Evolutionary conservation across 2,888 invertebrate species (phyloP).

Genomic region (Acholoe squamosa): DNA sequence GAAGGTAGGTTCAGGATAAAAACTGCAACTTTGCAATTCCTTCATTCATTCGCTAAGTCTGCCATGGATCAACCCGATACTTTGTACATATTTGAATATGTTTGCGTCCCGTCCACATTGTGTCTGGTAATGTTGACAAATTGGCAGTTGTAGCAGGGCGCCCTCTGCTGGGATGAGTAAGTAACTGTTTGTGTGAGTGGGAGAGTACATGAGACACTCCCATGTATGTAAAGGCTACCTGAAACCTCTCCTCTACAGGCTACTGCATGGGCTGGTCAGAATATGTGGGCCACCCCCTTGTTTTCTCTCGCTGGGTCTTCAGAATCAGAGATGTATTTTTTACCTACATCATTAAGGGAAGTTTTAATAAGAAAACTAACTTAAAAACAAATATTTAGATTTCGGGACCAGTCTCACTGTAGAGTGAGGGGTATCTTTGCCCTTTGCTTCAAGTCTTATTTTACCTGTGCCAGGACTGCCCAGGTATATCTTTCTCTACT

Average conservation of each 20-base stretch:
- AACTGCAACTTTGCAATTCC: not conserved
- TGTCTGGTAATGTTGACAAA: slow-evolving; percentile 33
- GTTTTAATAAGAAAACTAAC: too few species aligned
- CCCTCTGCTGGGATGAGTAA: not conserved
- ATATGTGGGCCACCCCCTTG: too few species aligned
- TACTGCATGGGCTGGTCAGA: too few species aligned
- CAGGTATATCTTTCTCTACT: not conserved
- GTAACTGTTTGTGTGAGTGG: not conserved
- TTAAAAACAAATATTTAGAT: too few species aligned
- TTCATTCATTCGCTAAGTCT: slow-evolving; percentile 39
- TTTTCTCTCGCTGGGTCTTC: too few species aligned
- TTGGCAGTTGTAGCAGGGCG: not conserved
- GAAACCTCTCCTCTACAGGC: not conserved
- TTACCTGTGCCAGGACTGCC: not conserved
- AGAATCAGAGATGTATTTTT: too few species aligned
- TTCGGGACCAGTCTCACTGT: too few species aligned
- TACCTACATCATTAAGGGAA: too few species aligned
- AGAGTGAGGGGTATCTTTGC: not conserved
- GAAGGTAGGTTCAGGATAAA: slow-evolving; percentile 87
- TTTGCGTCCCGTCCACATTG: slow-evolving; percentile 1
- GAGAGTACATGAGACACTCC: not conserved
- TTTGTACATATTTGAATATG: slow-evolving; percentile 36
- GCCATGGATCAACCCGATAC: not conserved
- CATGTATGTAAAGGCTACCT: not conserved
- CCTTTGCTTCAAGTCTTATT: not conserved